Evolutionary conservation across 2,797 vertebrate species (phyloP), one percentile per base, ranked within the genome.

Genomic region (Pangasius mekongensis): DNA sequence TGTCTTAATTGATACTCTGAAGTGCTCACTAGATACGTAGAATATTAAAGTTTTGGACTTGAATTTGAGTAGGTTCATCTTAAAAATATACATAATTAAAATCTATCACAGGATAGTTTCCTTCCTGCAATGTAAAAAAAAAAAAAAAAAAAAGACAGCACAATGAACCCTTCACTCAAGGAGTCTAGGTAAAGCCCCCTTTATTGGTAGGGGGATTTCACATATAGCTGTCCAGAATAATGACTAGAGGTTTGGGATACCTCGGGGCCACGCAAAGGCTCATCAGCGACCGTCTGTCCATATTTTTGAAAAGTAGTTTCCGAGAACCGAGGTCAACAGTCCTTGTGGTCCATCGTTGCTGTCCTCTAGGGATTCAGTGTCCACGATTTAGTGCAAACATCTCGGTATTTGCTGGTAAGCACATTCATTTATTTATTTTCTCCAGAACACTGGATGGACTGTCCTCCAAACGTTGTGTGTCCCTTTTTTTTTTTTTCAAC

Each of bases 311-410:
- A 78, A 33, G 49, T 62, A 60, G 56, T 60, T 81, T 60, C 33
- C 5, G 33, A 62, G 39, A 39, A 62, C 43, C 2, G 14, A 83
- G 27, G 30, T 81, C 78, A 66, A 49, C 4, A 18, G 47, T 69
- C 64, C 62, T 52, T 84, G 60, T 84, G 82, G 82, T 84, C 82
- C 82, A 67, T 49, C 43, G 10, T 67, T 33, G 36, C 64, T 24
- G 18, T 66, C 43, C 64, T 54, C 11, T 60, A 62, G 36, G 36
- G 56, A 86, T 47, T 64, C 80, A 8, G 58, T 11, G 54, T 86
- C 52, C 84, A 74, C 1, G 24, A 85, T 16, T 85, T 85, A 85
- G 84, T 85, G 84, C 84, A 85, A 85, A 85, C 66, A 71, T 71
- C 83, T 85, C 3, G 14, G 52, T 85, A 85, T 74, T 43, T 73